Conservation (phyloP, 2,113 vertebrate species). For the Caranx ignobilis region DNA sequence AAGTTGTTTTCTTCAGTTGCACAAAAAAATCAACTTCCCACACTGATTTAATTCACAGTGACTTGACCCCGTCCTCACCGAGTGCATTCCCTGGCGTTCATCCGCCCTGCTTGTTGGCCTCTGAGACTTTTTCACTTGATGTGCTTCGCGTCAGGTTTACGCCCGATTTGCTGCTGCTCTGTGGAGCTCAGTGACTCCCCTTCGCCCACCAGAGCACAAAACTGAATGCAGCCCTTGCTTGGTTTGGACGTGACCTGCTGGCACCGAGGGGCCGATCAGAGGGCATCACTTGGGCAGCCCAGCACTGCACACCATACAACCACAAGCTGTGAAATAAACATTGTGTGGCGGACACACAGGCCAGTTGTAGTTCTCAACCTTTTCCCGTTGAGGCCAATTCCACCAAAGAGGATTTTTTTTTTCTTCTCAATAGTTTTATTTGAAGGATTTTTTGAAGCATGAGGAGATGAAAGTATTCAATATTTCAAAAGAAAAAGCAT, state of each 20-base stretch:
- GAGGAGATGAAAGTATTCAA: not conserved
- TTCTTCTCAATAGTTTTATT: not conserved
- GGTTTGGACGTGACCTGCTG: conserved; percentile 3
- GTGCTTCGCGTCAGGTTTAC: conserved; percentile 25
- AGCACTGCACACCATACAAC: not conserved
- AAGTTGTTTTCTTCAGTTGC: not conserved
- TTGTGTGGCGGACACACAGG: not conserved
- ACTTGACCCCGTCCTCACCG: conserved; percentile 20
- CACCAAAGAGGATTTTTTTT: not conserved
- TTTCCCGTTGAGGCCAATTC: not conserved
- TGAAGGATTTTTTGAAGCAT: not conserved
- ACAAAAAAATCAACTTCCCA: not conserved
- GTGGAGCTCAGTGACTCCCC: conserved; percentile 6
- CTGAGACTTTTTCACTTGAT: conserved; percentile 15
- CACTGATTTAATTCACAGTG: conserved; percentile 42
- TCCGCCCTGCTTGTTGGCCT: conserved; percentile 28
- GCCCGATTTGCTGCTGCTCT: conserved; percentile 15
- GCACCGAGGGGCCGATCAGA: not conserved
- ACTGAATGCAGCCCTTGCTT: not conserved
- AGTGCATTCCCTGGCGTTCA: conserved; percentile 21
- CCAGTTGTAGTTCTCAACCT: not conserved
- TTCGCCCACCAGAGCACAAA: conserved; percentile 22
- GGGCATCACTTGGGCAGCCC: not conserved
- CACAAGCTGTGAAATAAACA: not conserved
- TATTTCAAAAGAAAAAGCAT: not conserved